Evolutionary conservation across 2,113 vertebrate species (phyloP), one percentile per base, ranked within the genome.

Genomic region (Calidris pugnax): DNA sequence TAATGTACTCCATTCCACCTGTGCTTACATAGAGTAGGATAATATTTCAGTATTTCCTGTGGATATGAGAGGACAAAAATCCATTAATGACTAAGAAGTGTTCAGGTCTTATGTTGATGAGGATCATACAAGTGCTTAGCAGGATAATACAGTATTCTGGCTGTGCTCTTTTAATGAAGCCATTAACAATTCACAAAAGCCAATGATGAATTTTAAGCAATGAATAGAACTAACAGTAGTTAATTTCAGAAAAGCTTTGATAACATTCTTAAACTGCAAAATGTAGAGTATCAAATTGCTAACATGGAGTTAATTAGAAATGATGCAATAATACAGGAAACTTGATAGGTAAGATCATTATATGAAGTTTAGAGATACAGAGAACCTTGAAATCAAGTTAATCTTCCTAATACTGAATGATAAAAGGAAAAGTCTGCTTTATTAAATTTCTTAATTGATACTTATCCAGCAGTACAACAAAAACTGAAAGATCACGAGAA

Each of bases 191-290:
- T 90, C 32, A 78, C 80, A 95, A 91, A 95, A 91, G 45, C 19
- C 88, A 96, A 57, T 62, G 24, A 89, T 85, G 32, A 85, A 69
- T 90, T 95, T 93, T 66, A 96, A 87, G 71, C 23, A 76, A 83
- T 87, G 66, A 97, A 79, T 93, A 83, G 77, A 91, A 76, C 32
- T 72, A 96, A 85, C 13, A 69, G 77, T 24, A 62, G 26, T 66
- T 87, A 95, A 91, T 93, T 95, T 91, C 57, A 92, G 50, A 85
- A 82, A 89, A 87, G 32, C 73, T 85, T 95, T 85, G 60, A 93
- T 76, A 96, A 86, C 37, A 57, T 93, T 94, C 76, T 94, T 16
- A 81, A 90, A 89, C 17, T 87, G 39, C 24, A 89, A 89, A 93
- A 89, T 72, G 12, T 89, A 90, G 26, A 93, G 22, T 75, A 87